These are phyloP conservation scores for Oxytorus armatus DNA, from an alignment of 2,888 invertebrate genomes.

Conservation along the genomic window DNA sequence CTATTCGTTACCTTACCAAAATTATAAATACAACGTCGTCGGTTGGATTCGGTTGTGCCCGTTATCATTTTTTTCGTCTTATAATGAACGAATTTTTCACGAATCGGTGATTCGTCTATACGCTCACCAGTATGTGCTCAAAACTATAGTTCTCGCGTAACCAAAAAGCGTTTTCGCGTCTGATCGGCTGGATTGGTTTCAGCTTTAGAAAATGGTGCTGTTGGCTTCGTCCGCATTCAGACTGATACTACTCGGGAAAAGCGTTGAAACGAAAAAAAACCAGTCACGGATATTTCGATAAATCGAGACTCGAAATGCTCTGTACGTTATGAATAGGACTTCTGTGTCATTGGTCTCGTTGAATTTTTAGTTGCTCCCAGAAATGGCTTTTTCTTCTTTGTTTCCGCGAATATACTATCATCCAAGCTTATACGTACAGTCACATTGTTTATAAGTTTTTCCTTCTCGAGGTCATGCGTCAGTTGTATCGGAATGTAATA, in stretches of 20 bases:
- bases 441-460: too few species aligned
- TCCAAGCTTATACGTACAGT: too few species aligned
- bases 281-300: conserved; percentile 2
- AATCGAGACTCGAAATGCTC: background rate
- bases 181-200: conserved; percentile 3
- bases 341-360: background rate
- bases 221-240: conserved; percentile 20
- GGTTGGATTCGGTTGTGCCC: background rate
- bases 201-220: conserved; percentile 29
- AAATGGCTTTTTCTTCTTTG: too few species aligned
- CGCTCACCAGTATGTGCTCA: conserved; percentile 10
- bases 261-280: conserved; percentile 1
- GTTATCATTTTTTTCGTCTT: conserved; percentile 22
- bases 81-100: conserved; percentile 12
- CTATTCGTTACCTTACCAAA: background rate
- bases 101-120: conserved; percentile 3
- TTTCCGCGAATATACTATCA: too few species aligned
- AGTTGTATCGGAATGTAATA: too few species aligned
- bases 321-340: background rate
- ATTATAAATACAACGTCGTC: background rate
- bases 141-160: conserved; percentile 22
- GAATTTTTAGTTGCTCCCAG: background rate
- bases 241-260: background rate
- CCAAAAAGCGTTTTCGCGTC: conserved; percentile 30
- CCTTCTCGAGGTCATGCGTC: too few species aligned